Evolutionary conservation across 2,888 invertebrate species (phyloP), one percentile per base, ranked within the genome.

Genomic region (Tridacna gigas): DNA sequence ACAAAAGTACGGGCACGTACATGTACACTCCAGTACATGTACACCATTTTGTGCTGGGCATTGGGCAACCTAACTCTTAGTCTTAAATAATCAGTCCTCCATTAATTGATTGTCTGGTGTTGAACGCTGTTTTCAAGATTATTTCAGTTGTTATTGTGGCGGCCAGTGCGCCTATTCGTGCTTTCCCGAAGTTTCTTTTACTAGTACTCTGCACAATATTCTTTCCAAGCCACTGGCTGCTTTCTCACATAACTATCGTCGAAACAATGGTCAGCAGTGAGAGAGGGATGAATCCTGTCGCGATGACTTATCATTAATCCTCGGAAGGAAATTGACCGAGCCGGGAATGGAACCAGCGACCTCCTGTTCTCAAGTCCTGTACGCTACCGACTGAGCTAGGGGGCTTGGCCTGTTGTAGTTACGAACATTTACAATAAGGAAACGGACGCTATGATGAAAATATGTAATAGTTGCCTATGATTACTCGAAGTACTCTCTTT

Each of bases 181-280:
- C 51, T 13, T 51, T 51, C 15, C 15, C 51, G 11, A 15, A 15
- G 11, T 51, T 51, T 51, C 51, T 51, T 15, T 13, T 15, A 51
- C 51, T 15, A 51, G 51, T 51, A 51, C 51, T 51, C 51, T 15
- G 15, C 51, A 51, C 51, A 51, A 51, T 15, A 51, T 13, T 51
- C 51, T 51, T 51, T 51, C 51, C 51, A 51, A 51, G n/a, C n/a
- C n/a, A n/a, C n/a, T n/a, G n/a, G n/a, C n/a, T 51, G 51, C 51
- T 51, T 51, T 51, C 15, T 15, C 51, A 51, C 51, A 51, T 51
- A 51, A 15, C 11, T 15, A 13, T 51, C n/a, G n/a, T n/a, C n/a
- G n/a, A n/a, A n/a, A n/a, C n/a, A n/a, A n/a, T 13, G 51, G 12
- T 15, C 51, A 15, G 11, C 15, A 15, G 12, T 51, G 51, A 15